Conservation (phyloP, 2,888 invertebrate species). For the Pseudococcus jackbeardsleyi region DNA sequence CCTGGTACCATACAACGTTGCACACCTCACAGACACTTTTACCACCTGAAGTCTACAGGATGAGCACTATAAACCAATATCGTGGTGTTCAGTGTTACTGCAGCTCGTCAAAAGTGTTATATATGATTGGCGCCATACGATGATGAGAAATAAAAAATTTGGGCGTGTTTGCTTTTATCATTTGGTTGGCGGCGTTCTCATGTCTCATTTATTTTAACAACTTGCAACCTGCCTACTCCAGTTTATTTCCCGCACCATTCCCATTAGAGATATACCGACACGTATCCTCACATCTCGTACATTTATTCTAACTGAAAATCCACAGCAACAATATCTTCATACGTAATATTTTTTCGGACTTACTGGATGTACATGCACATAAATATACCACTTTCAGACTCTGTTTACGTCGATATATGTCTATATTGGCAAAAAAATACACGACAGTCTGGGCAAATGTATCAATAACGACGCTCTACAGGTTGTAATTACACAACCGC, state of each 20-base stretch:
- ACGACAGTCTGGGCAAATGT: background rate
- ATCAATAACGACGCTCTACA: background rate
- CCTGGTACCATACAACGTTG: too few relatives aligned
- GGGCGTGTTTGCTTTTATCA: conserved; percentile 44
- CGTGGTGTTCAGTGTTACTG: background rate
- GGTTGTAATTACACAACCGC: conserved; percentile 31
- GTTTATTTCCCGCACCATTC: conserved; percentile 10
- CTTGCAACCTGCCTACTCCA: conserved; percentile 43
- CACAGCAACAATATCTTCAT: too few relatives aligned
- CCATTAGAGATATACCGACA: background rate
- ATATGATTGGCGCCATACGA: conserved; percentile 38
- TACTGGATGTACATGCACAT: too few relatives aligned
- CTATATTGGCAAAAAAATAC: background rate
- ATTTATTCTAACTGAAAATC: too few relatives aligned
- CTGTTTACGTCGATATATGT: too few relatives aligned
- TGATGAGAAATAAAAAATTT: conserved; percentile 40
- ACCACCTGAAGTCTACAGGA: too few relatives aligned
- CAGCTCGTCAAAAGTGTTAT: conserved; percentile 38
- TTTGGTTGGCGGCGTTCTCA: conserved; percentile 43
- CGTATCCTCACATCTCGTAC: background rate
- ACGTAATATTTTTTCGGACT: too few relatives aligned
- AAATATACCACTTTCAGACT: too few relatives aligned
- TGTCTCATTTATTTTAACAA: conserved; percentile 45
- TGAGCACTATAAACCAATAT: background rate
- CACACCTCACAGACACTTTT: too few relatives aligned